Conservation (phyloP, 2,797 vertebrate genomes). For the Botia almorhae region DNA sequence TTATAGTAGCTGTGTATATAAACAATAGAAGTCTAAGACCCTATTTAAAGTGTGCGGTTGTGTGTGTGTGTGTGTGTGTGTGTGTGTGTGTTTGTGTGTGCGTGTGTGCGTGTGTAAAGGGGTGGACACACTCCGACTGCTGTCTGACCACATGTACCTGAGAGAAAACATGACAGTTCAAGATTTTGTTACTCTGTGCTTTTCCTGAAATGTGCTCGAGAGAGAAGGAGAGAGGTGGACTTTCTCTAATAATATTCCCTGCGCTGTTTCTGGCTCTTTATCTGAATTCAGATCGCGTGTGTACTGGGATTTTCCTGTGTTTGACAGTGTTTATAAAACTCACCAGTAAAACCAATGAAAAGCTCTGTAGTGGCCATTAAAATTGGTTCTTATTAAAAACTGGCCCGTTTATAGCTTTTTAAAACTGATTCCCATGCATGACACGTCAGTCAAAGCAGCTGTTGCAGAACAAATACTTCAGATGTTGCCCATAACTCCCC, state of each 20-base stretch:
- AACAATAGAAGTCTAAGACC: too few species aligned
- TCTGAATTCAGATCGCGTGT: slow-evolving; percentile 43
- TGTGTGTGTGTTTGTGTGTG: too few species aligned
- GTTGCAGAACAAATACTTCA: slow-evolving; percentile 14
- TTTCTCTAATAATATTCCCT: slow-evolving; percentile 33
- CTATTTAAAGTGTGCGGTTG: too few species aligned
- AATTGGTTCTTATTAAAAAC: slow-evolving; percentile 10
- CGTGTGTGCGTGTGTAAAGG: too few species aligned
- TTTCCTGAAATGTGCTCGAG: slow-evolving; percentile 22
- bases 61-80: too few species aligned
- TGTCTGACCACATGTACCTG: slow-evolving; percentile 1
- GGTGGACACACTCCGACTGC: neutral
- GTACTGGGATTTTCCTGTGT: too few species aligned
- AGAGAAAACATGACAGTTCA: slow-evolving; percentile 36
- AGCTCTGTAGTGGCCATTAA: slow-evolving; percentile 26
- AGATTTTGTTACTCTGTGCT: neutral
- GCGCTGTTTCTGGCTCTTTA: neutral
- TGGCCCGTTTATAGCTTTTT: slow-evolving; percentile 17
- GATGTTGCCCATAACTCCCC: slow-evolving; percentile 35
- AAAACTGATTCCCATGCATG: slow-evolving; percentile 44
- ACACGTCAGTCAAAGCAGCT: slow-evolving; percentile 32
- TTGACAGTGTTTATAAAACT: slow-evolving; percentile 29
- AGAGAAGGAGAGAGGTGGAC: neutral
- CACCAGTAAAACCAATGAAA: neutral
- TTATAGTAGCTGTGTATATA: too few species aligned